Evolutionary conservation across 2,113 vertebrate species (phyloP).

Genomic region (Phylloscopus trochiloides): DNA sequence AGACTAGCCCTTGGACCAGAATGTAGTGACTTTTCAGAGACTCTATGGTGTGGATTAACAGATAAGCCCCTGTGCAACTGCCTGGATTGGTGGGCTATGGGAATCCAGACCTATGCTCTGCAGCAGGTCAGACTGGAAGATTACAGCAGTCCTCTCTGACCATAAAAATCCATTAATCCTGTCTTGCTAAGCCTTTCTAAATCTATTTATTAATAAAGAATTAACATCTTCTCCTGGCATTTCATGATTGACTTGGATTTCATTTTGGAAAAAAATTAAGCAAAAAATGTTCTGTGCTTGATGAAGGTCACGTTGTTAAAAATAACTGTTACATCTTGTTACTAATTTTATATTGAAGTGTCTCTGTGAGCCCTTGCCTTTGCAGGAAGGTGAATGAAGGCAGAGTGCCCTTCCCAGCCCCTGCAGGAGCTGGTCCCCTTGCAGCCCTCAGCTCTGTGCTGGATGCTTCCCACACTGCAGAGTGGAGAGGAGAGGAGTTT

Average conservation of each 20-base stretch:
- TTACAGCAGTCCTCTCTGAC: not conserved
- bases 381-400: not conserved
- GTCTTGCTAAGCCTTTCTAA: conserved; percentile 33
- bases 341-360: not conserved
- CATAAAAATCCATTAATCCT: conserved; percentile 19
- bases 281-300: not conserved
- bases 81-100: not conserved
- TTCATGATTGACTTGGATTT: conserved; percentile 13
- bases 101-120: not conserved
- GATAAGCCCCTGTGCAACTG: not conserved
- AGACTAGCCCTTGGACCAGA: not conserved
- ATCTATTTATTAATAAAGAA: conserved; percentile 53
- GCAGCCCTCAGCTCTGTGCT: not conserved
- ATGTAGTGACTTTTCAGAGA: not conserved
- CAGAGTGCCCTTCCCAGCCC: not conserved
- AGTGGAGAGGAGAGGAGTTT: not conserved
- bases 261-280: not conserved
- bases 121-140: not conserved
- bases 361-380: not conserved
- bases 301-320: conserved; percentile 35
- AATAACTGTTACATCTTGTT: not conserved
- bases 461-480: not conserved
- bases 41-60: not conserved
- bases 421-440: not conserved
- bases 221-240: not conserved